Evolutionary conservation across 2,113 vertebrate species (phyloP), one percentile per base, ranked within the genome.

Genomic region (Bagarius yarrelli): DNA sequence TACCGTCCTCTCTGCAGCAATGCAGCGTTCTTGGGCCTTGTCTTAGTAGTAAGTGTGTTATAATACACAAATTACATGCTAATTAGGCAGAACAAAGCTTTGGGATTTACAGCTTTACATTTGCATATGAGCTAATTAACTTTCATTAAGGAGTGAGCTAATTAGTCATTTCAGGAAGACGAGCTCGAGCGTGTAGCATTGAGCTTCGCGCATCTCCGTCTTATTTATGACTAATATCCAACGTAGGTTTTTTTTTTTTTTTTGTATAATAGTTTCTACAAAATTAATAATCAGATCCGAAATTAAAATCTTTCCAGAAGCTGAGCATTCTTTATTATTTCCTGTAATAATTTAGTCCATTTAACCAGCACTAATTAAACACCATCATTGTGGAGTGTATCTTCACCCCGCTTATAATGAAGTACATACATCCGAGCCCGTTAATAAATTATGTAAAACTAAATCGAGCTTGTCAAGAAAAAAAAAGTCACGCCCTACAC

Each of bases 41-140:
- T 81, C 72, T 84, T 86, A 61, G 64, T 81, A 76, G 85, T 89
- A 85, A 85, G 78, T 87, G 84, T 83, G 82, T 76, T 84, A 87
- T 81, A 83, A 89, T 90, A 87, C 80, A 83, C 78, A 89, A 90
- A 88, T 89, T 88, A 88, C 85, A 90, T 82, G 86, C 91, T 93
- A 93, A 93, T 93, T 92, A 92, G 78, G 59, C 80, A 84, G 83
- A 82, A 87, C 84, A 83, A 81, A 86, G 89, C 84, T 66, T 40
- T 87, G 91, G 91, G 90, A 91, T 87, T 91, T 85, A 86, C 75
- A 83, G 67, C 83, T 78, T 81, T 52, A 84, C 86, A 92, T 91
- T 92, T 91, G 88, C 89, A 91, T 90, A 87, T 85, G 79, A 86
- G 84, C 89, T 92, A 90, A 93, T 93, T 93, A 91, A 84, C 86